These are phyloP conservation scores for Omphaloscelis lunosa DNA, from an alignment of 2,888 invertebrate genomes.

Conservation along the genomic window DNA sequence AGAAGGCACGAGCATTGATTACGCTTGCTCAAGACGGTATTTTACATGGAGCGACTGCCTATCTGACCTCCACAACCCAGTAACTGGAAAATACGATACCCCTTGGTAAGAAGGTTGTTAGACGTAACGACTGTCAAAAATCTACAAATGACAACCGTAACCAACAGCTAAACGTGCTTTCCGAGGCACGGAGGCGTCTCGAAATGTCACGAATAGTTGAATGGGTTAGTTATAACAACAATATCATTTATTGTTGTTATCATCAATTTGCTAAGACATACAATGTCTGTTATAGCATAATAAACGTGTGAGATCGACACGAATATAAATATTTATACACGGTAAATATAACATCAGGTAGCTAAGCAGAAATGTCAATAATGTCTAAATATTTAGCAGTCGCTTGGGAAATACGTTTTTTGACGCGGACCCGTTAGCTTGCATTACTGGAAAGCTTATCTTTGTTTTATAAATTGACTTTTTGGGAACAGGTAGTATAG, in stretches of 20 bases:
- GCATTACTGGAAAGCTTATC: not conserved
- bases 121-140: too few species aligned
- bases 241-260: slow-evolving; percentile 1
- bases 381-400: slow-evolving; percentile 29
- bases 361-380: slow-evolving; percentile 44
- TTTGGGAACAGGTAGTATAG: not conserved
- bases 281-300: not conserved
- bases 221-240: not conserved
- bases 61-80: too few species aligned
- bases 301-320: slow-evolving; percentile 24
- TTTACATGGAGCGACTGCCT: too few species aligned
- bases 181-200: too few species aligned
- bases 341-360: slow-evolving; percentile 38
- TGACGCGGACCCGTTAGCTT: slow-evolving; percentile 18
- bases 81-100: too few species aligned
- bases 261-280: slow-evolving; percentile 4
- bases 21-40: too few species aligned
- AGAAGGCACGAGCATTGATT: too few species aligned
- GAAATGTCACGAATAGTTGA: too few species aligned
- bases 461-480: slow-evolving; percentile 18
- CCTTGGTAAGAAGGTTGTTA: too few species aligned
- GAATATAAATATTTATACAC: slow-evolving; percentile 48
- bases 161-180: too few species aligned
- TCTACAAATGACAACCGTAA: too few species aligned
- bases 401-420: slow-evolving; percentile 37